Base-by-base conservation (phyloP, 2,113 vertebrate genomes). In the Scomber scombrus region DNA sequence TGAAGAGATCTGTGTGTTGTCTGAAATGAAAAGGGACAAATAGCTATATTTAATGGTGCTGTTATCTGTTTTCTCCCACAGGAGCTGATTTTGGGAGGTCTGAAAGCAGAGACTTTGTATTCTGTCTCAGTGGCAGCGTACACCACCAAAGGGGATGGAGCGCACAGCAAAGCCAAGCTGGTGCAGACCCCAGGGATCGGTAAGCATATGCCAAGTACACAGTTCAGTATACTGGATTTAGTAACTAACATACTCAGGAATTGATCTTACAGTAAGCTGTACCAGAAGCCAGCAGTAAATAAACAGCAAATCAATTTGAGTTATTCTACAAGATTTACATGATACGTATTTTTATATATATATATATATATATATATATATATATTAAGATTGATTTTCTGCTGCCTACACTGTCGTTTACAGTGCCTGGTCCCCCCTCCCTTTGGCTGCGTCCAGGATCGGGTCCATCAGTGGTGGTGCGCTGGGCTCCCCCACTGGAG, bases 71-170 rank as follows among this genome's bases (percentile, higher is more conserved):
- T 76, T 18, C 31, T 16, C 52, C 51, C 21, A 6, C 75, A 98
- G 97, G 97, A 98, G 80, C 96, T 98, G 95, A 54, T 98, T 91
- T 95, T 99, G 75, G 93, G 95, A 78, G 95, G 94, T 83, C 94
- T 99, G 67, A 96, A 96, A 95, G 95, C 97, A 2, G 97, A 98
- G 91, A 98, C 97, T 8, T 67, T 95, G 2, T 99, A 99, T 84
- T 97, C 97, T 46, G 91, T 99, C 81, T 97, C 97, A 0, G 97
- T 99, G 51, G 97, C 97, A 2, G 97, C 98, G 0, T 99, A 98
- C 90, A 99, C 97, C 82, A 97, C 97, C 95, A 99, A 99, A 93
- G 97, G 97, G 63, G 97, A 99, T 2, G 97, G 97, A 5, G 95
- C 96, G 0, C 97, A 97, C 79, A 98, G 97, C 94, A 97, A 96